phyloP scores from a whole-genome alignment of 2,797 vertebrate genomes.

The Chanos chanos region DNA sequence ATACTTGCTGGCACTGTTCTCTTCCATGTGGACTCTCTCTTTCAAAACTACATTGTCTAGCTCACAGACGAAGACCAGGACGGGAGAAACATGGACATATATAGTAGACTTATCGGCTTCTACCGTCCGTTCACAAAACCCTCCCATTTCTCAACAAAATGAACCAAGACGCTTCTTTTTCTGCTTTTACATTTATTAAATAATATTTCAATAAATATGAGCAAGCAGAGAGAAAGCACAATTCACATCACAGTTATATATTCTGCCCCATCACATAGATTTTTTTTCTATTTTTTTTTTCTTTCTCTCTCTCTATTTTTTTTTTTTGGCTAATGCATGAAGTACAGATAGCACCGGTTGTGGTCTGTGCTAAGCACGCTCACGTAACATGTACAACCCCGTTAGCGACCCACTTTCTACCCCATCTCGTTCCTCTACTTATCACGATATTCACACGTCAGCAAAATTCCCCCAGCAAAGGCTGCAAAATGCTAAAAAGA shows the following conservation, averaged over 20 bases:
- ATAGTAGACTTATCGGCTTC: constrained; percentile 49
- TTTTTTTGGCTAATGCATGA: constrained; percentile 62
- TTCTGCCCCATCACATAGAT: constrained; percentile 78
- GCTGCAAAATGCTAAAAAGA: constrained; percentile 85
- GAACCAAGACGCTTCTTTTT: constrained; percentile 71
- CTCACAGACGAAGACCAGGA: constrained; percentile 50
- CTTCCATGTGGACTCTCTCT: constrained; percentile 74
- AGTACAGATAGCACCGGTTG: constrained; percentile 78
- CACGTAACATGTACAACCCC: constrained; percentile 62
- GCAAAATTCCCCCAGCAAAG: constrained; percentile 71
- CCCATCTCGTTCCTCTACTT: constrained; percentile 53
- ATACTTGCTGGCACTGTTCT: constrained; percentile 58
- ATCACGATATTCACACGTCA: constrained; percentile 54
- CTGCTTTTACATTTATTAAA: constrained; percentile 91
- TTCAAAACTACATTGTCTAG: not conserved
- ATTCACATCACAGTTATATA: constrained; percentile 86
- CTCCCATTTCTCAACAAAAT: constrained; percentile 55
- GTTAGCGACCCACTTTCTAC: constrained; percentile 30
- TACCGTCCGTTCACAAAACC: constrained; percentile 42
- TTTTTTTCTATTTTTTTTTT: constrained; percentile 48
- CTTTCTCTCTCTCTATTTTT: constrained; percentile 64
- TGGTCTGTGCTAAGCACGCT: constrained; percentile 62
- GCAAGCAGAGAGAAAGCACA: constrained; percentile 93
- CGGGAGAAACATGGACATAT: constrained; percentile 46
- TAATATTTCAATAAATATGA: constrained; percentile 80